Evolutionary conservation across 2,113 vertebrate species (phyloP).

Genomic region (Vanacampus margaritifer): DNA sequence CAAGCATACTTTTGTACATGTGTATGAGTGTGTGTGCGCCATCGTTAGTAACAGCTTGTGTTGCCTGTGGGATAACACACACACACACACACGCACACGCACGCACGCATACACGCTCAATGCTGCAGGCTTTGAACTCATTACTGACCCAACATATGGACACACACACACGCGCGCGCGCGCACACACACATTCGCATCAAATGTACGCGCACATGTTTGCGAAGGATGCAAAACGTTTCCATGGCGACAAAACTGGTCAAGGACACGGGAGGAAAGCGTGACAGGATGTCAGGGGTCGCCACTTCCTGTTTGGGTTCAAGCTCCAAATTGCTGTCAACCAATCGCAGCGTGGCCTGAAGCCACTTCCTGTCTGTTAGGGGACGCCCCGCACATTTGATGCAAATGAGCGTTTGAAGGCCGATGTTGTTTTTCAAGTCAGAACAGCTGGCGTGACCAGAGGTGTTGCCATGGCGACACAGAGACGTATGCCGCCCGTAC

Average conservation of each 20-base stretch:
- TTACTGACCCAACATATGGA: too few species aligned
- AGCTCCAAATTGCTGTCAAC: background rate
- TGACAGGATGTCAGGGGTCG: slow-evolving; percentile 35
- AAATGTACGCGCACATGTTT: background rate
- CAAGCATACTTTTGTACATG: too few species aligned
- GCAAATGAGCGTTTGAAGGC: background rate
- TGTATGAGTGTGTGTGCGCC: too few species aligned
- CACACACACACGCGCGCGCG: too few species aligned
- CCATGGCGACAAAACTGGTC: background rate
- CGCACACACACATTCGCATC: too few species aligned
- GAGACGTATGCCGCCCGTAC: slow-evolving; percentile 26
- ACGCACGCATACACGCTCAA: too few species aligned
- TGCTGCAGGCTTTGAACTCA: too few species aligned
- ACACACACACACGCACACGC: too few species aligned
- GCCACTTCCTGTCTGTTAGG: slow-evolving; percentile 29
- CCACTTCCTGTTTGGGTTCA: slow-evolving; percentile 3
- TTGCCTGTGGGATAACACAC: too few species aligned
- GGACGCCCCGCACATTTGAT: background rate
- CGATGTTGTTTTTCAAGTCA: slow-evolving; percentile 34
- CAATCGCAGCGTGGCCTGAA: slow-evolving; percentile 9
- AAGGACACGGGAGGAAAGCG: slow-evolving; percentile 20
- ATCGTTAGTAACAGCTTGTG: too few species aligned
- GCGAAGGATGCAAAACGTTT: background rate
- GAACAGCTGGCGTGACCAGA: slow-evolving; percentile 54
- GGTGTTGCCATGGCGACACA: slow-evolving; percentile 46